A percentile compares a stretch with the other conserved stretches of the same genome.
phyloP scores from a whole-genome alignment of 2,113 vertebrate species.

The Neofelis nebulosa region DNA sequence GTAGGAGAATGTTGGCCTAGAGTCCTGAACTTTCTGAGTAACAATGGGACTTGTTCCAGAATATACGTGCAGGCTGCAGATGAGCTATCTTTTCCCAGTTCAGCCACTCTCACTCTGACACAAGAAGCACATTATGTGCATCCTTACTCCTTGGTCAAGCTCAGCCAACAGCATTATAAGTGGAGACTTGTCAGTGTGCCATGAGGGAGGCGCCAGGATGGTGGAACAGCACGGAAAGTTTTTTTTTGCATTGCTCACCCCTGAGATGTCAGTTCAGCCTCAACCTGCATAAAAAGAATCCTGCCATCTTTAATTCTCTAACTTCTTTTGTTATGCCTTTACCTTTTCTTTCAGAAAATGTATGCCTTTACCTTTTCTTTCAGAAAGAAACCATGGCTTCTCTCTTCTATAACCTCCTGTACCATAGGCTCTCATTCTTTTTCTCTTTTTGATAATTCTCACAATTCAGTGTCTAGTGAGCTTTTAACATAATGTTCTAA shows the following conservation, averaged over 20 bases:
- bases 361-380: not conserved
- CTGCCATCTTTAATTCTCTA: not conserved
- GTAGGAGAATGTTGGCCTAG: not conserved
- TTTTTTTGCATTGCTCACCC: too few species aligned
- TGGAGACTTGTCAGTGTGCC: not conserved
- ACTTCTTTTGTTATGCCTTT: not conserved
- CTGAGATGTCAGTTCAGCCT: not conserved
- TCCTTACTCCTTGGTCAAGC: not conserved
- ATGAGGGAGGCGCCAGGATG: too few species aligned
- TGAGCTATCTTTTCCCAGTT: not conserved
- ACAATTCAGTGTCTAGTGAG: not conserved
- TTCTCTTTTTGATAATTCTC: not conserved
- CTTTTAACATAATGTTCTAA: constrained; percentile 23
- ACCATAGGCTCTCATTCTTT: not conserved
- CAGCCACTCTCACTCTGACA: not conserved
- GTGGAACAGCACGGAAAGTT: too few species aligned
- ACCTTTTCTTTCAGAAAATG: not conserved
- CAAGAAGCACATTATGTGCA: not conserved
- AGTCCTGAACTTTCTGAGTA: not conserved
- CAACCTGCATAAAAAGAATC: not conserved
- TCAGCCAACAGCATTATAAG: not conserved
- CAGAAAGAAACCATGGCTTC: not conserved
- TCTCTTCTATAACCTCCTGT: not conserved
- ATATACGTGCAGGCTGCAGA: not conserved
- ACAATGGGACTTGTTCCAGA: not conserved